These are phyloP conservation scores for Synergus gifuensis DNA, from an alignment of 2,888 invertebrate species.

Conservation along the genomic window DNA sequence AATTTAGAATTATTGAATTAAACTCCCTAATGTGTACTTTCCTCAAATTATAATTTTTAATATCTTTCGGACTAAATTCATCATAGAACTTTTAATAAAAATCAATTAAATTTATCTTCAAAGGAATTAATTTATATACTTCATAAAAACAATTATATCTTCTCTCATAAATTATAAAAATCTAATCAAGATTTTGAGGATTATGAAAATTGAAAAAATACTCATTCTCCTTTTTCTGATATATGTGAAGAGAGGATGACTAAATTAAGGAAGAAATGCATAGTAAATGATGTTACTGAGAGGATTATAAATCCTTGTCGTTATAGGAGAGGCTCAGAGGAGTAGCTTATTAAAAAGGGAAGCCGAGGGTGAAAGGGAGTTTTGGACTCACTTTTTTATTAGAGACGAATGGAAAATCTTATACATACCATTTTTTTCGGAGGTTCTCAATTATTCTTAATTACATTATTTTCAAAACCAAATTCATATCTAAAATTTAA, in stretches of 20 bases:
- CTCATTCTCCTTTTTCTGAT: not conserved
- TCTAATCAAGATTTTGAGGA: not conserved
- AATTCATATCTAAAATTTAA: too few species aligned
- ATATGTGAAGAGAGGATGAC: not conserved
- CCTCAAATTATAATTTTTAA: not conserved
- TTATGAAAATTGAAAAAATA: not conserved
- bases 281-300: slow-evolving; percentile 20
- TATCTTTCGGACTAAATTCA: not conserved
- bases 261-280: not conserved
- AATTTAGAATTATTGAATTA: not conserved
- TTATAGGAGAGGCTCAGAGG: slow-evolving; percentile 11
- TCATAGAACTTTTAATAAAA: too few species aligned
- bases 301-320: slow-evolving; percentile 27
- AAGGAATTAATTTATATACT: too few species aligned
- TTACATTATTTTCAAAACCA: not conserved
- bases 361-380: slow-evolving; percentile 21
- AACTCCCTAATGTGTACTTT: not conserved
- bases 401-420: not conserved
- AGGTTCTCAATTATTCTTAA: not conserved
- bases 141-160: too few species aligned
- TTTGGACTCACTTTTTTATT: slow-evolving; percentile 1
- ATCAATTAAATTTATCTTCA: too few species aligned
- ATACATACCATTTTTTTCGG: not conserved
- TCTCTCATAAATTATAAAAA: not conserved
- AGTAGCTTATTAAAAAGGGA: slow-evolving; percentile 27